Base-by-base conservation (phyloP, 1,140 invertebrate genomes). In the Drosophila nannoptera region DNA sequence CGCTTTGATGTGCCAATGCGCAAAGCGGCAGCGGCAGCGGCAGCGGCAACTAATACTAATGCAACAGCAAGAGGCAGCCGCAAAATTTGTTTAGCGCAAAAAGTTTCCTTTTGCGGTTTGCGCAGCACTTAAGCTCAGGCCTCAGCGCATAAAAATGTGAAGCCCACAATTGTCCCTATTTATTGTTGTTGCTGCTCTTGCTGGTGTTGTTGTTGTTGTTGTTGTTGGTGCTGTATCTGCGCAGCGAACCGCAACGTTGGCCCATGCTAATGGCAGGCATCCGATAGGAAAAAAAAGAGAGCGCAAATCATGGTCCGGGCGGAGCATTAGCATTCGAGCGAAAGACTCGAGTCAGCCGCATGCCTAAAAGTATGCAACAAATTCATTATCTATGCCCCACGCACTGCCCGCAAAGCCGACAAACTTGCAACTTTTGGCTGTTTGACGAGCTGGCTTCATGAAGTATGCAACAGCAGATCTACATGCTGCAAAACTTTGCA, bases 1-100 rank as follows among this genome's bases (percentile, higher is more conserved):
- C 74, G 50, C 83, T 87, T 87, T 87, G 80, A 87, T 87, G 84
- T 87, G 81, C 69, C 69, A 60, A 58, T 56, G 52, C 52, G 59
- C 35, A 56, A 63, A 69, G 38, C 22, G 46, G 31, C 38, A 56
- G 32, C 31, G 56, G 52, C 45, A 60, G 49, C 38, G 50, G 32
- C 31, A 56, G 52, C 45, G 54, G 49, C 29, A 59, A 60, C 22
- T 22, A 22, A 22, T 22, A 22, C 22, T 22, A 22, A 22, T 22
- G 22, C 36, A 32, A 33, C 14, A 60, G 32, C 16, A 43, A 16
- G 7, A 33, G 49, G 7, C 2, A 50, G 49, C 31, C 31, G 65
- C 56, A 36, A 69, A 82, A 86, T 76, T 86, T 84, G 73, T 75
- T 73, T 61, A 64, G 62, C 50, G 3, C 22, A 43, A 58, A 66